phyloP scores from a whole-genome alignment of 2,113 vertebrate genomes.

The Sapayoa aenigma region DNA sequence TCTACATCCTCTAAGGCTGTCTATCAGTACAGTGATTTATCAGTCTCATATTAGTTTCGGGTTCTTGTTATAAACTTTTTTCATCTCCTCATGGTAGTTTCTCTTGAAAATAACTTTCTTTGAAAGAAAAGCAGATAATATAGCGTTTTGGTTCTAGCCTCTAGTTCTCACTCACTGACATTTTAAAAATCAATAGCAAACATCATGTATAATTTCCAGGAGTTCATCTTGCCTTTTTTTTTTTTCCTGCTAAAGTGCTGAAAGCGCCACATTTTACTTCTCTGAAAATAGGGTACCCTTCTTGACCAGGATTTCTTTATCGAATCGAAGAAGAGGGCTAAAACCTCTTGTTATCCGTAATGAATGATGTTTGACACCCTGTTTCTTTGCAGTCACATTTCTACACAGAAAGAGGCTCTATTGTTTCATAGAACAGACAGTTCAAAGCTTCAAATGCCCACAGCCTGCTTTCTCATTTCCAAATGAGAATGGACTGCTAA shows the following conservation, averaged over 20 bases:
- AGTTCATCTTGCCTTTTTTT: not conserved
- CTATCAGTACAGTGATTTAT: not conserved
- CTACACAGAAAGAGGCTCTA: not conserved
- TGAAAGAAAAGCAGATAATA: not conserved
- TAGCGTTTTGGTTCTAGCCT: not conserved
- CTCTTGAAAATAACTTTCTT: not conserved
- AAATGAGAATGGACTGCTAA: not conserved
- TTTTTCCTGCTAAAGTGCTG: not conserved
- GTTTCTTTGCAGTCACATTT: not conserved
- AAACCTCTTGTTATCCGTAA: not conserved
- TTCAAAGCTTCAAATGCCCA: not conserved
- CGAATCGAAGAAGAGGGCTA: not conserved
- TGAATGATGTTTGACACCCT: not conserved
- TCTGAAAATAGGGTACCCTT: not conserved
- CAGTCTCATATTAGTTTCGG: not conserved
- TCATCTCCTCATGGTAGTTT: not conserved
- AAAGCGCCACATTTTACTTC: not conserved
- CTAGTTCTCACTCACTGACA: not conserved
- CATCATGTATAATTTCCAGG: fast-evolving
- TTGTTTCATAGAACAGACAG: not conserved
- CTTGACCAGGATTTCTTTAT: not conserved
- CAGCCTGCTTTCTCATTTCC: not conserved
- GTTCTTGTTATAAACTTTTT: not conserved
- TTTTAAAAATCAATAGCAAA: not conserved
- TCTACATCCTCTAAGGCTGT: not conserved